Conservation (phyloP, 2,113 vertebrate species). For the Lutjanus erythropterus region DNA sequence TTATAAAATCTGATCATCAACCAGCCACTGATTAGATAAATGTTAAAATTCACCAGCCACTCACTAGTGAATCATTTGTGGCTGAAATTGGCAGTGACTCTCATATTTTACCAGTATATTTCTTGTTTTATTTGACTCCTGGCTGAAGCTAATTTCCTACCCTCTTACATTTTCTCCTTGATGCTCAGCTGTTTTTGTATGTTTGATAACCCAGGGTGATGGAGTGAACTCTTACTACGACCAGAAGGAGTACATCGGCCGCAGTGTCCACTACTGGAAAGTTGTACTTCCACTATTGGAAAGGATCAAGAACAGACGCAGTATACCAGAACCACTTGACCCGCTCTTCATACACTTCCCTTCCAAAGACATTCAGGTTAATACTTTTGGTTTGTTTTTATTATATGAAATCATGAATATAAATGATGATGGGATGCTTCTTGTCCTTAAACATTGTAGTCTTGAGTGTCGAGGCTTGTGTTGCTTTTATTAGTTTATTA, state of each 20-base stretch:
- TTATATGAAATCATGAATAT: not conserved
- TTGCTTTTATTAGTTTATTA: not conserved
- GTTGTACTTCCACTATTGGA: slow-evolving; percentile 91
- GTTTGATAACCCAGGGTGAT: slow-evolving; percentile 83
- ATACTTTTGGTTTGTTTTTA: not conserved
- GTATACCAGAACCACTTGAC: slow-evolving; percentile 93
- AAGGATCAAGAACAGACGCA: slow-evolving; percentile 88
- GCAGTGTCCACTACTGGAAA: slow-evolving; percentile 96
- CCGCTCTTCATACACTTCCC: slow-evolving; percentile 95
- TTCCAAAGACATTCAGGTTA: slow-evolving; percentile 93
- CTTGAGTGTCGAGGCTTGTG: not conserved
- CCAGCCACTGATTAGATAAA: no score
- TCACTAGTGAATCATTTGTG: no score
- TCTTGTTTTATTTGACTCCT: no score
- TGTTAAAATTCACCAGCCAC: no score
- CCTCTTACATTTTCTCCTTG: not conserved
- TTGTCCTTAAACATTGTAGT: not conserved
- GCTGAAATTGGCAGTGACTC: no score
- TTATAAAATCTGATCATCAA: no score
- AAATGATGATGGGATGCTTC: not conserved
- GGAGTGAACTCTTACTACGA: slow-evolving; percentile 94
- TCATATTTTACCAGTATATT: no score
- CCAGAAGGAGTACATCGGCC: slow-evolving; percentile 94
- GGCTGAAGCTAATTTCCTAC: no score
- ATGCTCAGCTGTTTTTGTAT: not conserved